Evolutionary conservation across 2,888 invertebrate species (phyloP).

Genomic region (Trichopria drosophilae): DNA sequence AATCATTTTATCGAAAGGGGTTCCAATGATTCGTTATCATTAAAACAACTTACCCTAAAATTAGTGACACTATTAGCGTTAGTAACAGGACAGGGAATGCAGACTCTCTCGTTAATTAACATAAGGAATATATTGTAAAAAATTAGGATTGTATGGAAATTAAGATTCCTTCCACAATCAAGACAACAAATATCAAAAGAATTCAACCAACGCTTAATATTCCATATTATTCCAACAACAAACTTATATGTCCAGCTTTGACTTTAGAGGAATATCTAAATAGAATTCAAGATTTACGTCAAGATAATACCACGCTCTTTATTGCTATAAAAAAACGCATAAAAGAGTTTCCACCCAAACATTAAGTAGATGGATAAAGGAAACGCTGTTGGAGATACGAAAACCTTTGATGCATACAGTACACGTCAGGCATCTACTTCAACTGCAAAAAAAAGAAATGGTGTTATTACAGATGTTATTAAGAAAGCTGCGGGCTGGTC

Average conservation of each 20-base stretch:
- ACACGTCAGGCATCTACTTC: too few species aligned
- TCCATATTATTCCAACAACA: neutral
- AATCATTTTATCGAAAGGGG: neutral
- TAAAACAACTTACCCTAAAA: conserved; percentile 28
- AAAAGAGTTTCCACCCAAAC: too few species aligned
- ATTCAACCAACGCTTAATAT: neutral
- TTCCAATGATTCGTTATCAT: neutral
- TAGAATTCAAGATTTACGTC: neutral
- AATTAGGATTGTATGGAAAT: conserved; percentile 21
- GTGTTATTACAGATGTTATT: too few species aligned
- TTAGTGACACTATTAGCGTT: conserved; percentile 35
- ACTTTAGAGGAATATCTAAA: neutral
- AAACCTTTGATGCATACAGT: too few species aligned
- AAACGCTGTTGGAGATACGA: too few species aligned
- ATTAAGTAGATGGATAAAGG: too few species aligned
- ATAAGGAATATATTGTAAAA: conserved; percentile 11
- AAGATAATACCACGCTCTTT: neutral
- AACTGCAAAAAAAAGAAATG: too few species aligned
- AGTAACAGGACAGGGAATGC: conserved; percentile 22
- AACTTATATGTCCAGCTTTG: neutral
- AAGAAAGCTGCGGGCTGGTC: too few species aligned
- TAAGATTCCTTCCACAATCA: conserved; percentile 4
- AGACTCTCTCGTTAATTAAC: conserved; percentile 17
- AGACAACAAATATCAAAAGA: conserved; percentile 1
- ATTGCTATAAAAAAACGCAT: neutral